These are phyloP conservation scores for Sebastolobus alascanus DNA, from an alignment of 2,797 vertebrate species.

Conservation along the genomic window DNA sequence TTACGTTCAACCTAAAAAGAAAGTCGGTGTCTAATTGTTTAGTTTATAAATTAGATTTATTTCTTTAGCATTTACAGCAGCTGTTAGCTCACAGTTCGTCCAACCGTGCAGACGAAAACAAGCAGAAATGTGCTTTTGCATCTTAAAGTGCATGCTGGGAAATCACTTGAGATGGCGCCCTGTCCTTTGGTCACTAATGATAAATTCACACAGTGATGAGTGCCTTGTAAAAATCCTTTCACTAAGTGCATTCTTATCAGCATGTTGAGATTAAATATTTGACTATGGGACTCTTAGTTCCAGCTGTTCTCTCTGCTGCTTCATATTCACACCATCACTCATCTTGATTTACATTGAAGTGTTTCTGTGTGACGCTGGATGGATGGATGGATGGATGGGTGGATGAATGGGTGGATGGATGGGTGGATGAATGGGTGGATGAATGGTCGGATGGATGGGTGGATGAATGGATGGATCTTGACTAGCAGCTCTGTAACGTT, in stretches of 20 bases:
- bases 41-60: not conserved
- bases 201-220: not conserved
- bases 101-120: not conserved
- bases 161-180: not conserved
- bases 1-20: not conserved
- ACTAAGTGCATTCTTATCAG: constrained; percentile 18
- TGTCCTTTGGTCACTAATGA: not conserved
- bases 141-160: constrained; percentile 8
- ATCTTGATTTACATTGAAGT: constrained; percentile 14
- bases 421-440: not conserved
- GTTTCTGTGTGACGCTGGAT: not conserved
- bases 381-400: not conserved
- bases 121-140: not conserved
- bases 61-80: not conserved
- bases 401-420: not conserved
- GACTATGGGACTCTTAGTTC: constrained; percentile 17
- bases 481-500: not conserved
- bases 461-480: constrained; percentile 1
- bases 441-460: not conserved
- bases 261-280: constrained; percentile 27
- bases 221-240: not conserved
- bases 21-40: not conserved
- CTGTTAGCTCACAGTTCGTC: not conserved
- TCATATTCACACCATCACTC: constrained; percentile 18
- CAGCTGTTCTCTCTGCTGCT: constrained; percentile 28